These are phyloP conservation scores for Drosophila rufa DNA, from an alignment of 1,140 invertebrate species.

Conservation along the genomic window DNA sequence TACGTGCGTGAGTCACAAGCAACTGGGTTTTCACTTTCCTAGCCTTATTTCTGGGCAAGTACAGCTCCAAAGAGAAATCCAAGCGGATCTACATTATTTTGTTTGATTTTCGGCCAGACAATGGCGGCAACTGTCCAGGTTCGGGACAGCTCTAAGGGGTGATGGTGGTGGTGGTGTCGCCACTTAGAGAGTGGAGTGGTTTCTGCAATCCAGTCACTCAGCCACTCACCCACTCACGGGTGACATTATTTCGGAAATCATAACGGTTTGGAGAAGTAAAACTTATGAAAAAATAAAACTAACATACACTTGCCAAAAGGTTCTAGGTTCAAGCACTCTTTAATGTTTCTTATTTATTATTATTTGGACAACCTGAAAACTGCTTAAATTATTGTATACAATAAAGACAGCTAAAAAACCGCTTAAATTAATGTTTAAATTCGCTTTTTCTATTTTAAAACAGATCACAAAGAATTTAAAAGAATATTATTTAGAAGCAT, in stretches of 20 bases:
- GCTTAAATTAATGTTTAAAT: no score
- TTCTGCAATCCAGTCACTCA: constrained; percentile 11
- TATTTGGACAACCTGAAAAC: no score
- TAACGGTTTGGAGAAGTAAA: background rate
- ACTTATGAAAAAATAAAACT: background rate
- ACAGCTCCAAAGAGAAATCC: constrained; percentile 31
- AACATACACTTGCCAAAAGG: constrained; percentile 4
- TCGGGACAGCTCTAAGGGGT: background rate
- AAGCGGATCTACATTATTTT: constrained; percentile 29
- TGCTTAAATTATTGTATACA: no score
- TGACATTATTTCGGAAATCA: constrained; percentile 24
- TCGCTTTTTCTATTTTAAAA: no score
- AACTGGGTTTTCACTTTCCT: constrained; percentile 66
- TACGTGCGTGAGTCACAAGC: constrained; percentile 20
- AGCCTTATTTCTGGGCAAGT: background rate
- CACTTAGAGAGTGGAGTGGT: constrained; percentile 19
- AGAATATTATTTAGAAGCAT: no score
- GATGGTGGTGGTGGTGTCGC: background rate
- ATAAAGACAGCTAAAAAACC: no score
- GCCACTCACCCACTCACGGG: background rate
- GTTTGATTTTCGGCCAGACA: constrained; percentile 33
- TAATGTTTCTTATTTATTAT: background rate
- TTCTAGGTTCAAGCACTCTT: background rate
- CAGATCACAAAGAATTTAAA: no score
- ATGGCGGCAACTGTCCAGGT: constrained; percentile 24